phyloP scores from a whole-genome alignment of 2,113 vertebrate genomes.

The Nothobranchius furzeri region DNA sequence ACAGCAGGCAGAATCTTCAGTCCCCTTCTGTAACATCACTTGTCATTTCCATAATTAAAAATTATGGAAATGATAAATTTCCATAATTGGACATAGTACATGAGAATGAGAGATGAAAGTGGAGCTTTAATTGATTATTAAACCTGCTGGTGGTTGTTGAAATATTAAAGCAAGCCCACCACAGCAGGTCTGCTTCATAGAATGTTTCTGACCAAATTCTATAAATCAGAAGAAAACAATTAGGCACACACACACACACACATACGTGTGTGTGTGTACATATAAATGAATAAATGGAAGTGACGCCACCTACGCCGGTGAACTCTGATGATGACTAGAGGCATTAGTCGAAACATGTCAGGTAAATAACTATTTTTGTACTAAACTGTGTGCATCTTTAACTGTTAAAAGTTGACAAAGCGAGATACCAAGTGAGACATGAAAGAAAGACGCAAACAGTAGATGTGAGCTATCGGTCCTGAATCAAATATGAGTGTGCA shows the following conservation, averaged over 20 bases:
- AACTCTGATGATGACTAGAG: too few relatives aligned
- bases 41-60: not conserved
- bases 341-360: too few relatives aligned
- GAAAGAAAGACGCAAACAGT: too few relatives aligned
- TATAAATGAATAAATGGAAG: too few relatives aligned
- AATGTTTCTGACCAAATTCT: constrained; percentile 3
- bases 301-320: too few relatives aligned
- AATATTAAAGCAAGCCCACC: not conserved
- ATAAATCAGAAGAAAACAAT: not conserved
- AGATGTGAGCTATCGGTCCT: not conserved
- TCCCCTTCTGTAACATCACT: too few relatives aligned
- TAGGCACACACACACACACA: not conserved
- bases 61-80: not conserved
- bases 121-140: constrained; percentile 9
- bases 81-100: constrained; percentile 1
- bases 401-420: too few relatives aligned
- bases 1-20: too few relatives aligned
- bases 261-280: too few relatives aligned
- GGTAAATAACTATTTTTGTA: too few relatives aligned
- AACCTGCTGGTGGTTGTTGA: constrained; percentile 9
- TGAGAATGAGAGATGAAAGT: constrained; percentile 10
- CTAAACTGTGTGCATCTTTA: not conserved
- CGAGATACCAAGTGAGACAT: not conserved
- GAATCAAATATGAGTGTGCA: not conserved
- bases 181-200: constrained; percentile 13